phyloP scores from a whole-genome alignment of 1,140 invertebrate species.

The Drosophila subpulchrella region DNA sequence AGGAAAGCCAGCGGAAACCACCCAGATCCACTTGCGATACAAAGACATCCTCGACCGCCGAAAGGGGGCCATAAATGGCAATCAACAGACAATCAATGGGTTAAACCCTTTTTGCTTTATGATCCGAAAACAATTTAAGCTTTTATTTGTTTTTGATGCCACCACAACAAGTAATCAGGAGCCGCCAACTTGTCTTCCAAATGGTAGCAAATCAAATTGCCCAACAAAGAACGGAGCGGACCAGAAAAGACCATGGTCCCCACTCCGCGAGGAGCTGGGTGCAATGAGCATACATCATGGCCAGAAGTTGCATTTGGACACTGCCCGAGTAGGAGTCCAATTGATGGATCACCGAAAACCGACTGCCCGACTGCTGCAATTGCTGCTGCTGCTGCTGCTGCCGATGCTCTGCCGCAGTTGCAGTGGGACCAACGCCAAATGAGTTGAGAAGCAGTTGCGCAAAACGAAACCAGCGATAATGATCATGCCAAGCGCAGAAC shows the following conservation, averaged over 20 bases:
- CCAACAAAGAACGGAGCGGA: slow-evolving; percentile 35
- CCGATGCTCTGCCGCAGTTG: slow-evolving; percentile 1
- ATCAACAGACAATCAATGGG: slow-evolving; percentile 78
- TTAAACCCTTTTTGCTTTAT: slow-evolving; percentile 79
- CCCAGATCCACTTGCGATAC: slow-evolving; percentile 27
- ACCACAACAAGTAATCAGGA: slow-evolving; percentile 72
- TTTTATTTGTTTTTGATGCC: slow-evolving; percentile 82
- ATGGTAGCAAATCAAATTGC: slow-evolving; percentile 69
- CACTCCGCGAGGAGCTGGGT: slow-evolving; percentile 1
- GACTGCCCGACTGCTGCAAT: slow-evolving; percentile 48
- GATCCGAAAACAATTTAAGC: slow-evolving; percentile 82
- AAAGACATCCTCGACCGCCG: slow-evolving; percentile 19
- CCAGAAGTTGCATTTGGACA: slow-evolving; percentile 64
- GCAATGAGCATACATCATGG: slow-evolving; percentile 78
- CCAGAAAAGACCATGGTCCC: slow-evolving; percentile 1
- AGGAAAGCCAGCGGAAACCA: slow-evolving; percentile 36
- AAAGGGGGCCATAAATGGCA: slow-evolving; percentile 72
- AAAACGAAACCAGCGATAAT: slow-evolving; percentile 78
- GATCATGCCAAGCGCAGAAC: slow-evolving; percentile 82
- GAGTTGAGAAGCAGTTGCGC: slow-evolving; percentile 77
- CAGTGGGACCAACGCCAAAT: slow-evolving; percentile 65
- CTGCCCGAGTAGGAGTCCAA: slow-evolving; percentile 51
- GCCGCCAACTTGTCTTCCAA: slow-evolving; percentile 49
- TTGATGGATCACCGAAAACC: slow-evolving; percentile 80
- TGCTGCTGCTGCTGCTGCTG: slow-evolving; percentile 16